Percentiles rank a stretch among this genome's conserved stretches.
Conservation (phyloP, 2,888 invertebrate species). For the Sepiola atlantica region DNA sequence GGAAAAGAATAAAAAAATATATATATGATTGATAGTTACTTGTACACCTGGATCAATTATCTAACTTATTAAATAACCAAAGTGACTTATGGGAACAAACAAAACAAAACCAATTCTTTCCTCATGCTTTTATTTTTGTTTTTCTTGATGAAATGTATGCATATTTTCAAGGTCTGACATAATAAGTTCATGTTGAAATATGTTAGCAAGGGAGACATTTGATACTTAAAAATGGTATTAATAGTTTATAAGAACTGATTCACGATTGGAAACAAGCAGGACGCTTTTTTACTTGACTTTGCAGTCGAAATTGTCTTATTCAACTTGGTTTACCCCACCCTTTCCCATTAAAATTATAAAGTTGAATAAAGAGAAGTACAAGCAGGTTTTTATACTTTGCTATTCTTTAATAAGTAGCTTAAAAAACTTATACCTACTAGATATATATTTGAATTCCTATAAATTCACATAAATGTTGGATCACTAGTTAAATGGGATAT, state of each 20-base stretch:
- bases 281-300: background rate
- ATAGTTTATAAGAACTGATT: background rate
- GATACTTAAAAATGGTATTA: background rate
- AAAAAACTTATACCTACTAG: too few species aligned
- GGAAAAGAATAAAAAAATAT: background rate
- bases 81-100: background rate
- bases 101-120: background rate
- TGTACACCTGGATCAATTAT: background rate
- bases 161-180: background rate
- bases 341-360: background rate
- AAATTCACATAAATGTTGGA: too few species aligned
- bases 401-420: too few species aligned
- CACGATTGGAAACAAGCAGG: background rate
- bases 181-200: background rate
- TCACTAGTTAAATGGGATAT: too few species aligned
- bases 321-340: background rate
- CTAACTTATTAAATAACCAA: slow-evolving; percentile 32
- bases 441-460: too few species aligned
- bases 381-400: background rate
- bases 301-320: background rate
- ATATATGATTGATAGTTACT: background rate
- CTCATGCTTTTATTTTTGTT: background rate
- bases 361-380: background rate
- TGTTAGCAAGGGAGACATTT: background rate
- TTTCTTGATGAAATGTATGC: background rate